Evolutionary conservation across 2,113 vertebrate genomes (phyloP).

Genomic region (Ardeotis arabs): DNA sequence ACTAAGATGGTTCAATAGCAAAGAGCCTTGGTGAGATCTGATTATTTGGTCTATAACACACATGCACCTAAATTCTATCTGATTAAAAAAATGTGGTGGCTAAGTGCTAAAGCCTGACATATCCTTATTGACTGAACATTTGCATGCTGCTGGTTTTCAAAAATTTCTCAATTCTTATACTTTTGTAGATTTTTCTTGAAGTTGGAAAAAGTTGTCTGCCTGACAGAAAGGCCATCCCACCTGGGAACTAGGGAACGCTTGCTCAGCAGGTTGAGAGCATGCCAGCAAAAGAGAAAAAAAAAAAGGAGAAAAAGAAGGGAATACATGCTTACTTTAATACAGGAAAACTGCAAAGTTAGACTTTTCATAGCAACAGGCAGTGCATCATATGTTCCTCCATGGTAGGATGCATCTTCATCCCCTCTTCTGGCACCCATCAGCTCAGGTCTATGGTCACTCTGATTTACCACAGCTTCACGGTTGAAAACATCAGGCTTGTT

Average conservation of each 20-base stretch:
- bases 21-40: neutral
- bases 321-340: neutral
- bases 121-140: neutral
- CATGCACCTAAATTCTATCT: neutral
- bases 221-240: neutral
- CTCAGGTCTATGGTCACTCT: neutral
- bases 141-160: neutral
- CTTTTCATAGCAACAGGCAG: neutral
- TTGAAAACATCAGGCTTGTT: neutral
- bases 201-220: neutral
- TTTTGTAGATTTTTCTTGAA: neutral
- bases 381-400: neutral
- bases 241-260: neutral
- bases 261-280: neutral
- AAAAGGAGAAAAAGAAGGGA: neutral
- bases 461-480: neutral
- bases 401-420: neutral
- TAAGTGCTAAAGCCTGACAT: neutral
- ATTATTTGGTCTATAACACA: neutral
- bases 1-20: neutral
- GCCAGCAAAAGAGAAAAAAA: neutral
- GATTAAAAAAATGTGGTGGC: neutral
- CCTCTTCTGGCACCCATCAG: neutral
- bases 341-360: neutral
- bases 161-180: neutral